phyloP scores from a whole-genome alignment of 2,888 invertebrate genomes.

The Mesorhabditis belari region DNA sequence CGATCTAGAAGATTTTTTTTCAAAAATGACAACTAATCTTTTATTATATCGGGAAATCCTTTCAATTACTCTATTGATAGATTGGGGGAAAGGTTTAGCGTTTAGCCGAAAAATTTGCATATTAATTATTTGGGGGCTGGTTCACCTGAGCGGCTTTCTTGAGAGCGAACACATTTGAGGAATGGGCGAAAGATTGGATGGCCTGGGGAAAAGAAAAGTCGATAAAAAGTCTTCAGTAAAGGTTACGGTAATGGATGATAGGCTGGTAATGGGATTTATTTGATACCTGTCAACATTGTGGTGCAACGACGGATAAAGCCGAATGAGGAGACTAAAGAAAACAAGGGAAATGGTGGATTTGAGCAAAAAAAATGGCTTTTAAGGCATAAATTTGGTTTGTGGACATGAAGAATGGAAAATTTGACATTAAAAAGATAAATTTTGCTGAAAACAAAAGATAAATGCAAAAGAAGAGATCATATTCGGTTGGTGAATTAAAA shows the following conservation, averaged over 20 bases:
- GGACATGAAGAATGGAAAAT: too few species aligned
- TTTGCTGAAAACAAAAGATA: too few species aligned
- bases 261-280: background rate
- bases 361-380: too few species aligned
- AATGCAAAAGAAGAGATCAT: too few species aligned
- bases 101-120: background rate
- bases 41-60: background rate
- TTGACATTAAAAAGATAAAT: too few species aligned
- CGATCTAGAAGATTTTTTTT: conserved; percentile 10
- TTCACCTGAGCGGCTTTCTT: too few species aligned
- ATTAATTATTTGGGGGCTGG: background rate
- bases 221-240: background rate
- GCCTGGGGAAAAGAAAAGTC: background rate
- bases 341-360: too few species aligned
- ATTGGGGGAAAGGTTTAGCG: too few species aligned
- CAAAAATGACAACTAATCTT: background rate
- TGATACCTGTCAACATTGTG: background rate
- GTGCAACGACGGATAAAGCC: background rate
- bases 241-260: background rate
- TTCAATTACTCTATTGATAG: too few species aligned
- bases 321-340: background rate
- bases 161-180: background rate
- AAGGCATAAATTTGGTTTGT: background rate
- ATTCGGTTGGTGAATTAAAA: too few species aligned
- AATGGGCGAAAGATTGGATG: background rate